A percentile compares a stretch with the other conserved stretches of the same genome.
Conservation (phyloP, 2,113 vertebrate genomes). For the Passerina amoena region DNA sequence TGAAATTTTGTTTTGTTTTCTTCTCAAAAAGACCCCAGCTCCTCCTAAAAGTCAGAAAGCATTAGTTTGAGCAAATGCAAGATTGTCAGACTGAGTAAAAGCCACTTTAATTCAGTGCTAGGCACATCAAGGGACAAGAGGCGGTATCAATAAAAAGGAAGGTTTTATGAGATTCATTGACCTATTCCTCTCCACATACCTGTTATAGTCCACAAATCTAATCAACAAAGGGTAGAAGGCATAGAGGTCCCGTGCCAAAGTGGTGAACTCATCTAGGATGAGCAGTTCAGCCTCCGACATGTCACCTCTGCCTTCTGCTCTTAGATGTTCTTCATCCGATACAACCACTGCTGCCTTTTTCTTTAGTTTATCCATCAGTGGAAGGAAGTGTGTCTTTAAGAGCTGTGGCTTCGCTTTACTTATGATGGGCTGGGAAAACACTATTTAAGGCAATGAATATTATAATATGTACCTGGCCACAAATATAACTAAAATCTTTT, state of each 20-base stretch:
- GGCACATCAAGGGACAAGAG: not conserved
- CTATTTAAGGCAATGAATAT: conserved; percentile 77
- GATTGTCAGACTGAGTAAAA: not conserved
- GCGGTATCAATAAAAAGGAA: not conserved
- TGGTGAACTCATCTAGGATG: conserved; percentile 93
- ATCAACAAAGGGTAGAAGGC: conserved; percentile 97
- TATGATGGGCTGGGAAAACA: conserved; percentile 98
- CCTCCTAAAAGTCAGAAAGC: not conserved
- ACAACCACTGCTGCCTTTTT: conserved; percentile 92
- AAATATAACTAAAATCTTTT: conserved; percentile 10
- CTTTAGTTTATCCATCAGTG: conserved; percentile 96
- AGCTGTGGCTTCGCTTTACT: conserved; percentile 91
- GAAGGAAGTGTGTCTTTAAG: conserved; percentile 93
- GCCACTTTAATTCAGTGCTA: not conserved
- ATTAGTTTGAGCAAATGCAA: not conserved
- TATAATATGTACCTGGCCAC: conserved; percentile 30
- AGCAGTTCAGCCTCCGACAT: conserved; percentile 96
- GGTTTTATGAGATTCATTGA: not conserved
- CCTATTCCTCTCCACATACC: conserved; percentile 72
- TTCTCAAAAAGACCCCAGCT: not conserved
- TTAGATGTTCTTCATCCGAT: conserved; percentile 91
- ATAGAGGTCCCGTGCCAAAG: conserved; percentile 92
- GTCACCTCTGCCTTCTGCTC: conserved; percentile 91
- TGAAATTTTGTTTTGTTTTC: not conserved
- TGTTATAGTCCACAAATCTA: conserved; percentile 96